phyloP scores from a whole-genome alignment of 1,140 invertebrate genomes.

The Vanessa tameamea region DNA sequence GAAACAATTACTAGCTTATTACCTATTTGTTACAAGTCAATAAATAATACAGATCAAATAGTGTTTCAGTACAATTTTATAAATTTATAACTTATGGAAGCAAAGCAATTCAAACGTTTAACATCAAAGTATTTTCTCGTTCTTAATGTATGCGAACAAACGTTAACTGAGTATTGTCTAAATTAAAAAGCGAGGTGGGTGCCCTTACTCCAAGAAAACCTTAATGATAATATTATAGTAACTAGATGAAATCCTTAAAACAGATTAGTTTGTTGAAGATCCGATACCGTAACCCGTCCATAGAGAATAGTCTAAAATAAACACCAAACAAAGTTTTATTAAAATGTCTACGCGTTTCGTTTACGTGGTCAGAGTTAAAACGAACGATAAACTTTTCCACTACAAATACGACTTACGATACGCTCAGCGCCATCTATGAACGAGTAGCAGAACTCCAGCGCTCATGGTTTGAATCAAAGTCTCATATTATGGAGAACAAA shows the following conservation, averaged over 20 bases:
- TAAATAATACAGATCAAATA: too few species aligned
- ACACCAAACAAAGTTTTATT: slow-evolving; percentile 61
- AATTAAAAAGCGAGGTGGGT: slow-evolving; percentile 1
- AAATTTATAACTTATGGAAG: too few species aligned
- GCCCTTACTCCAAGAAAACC: not conserved
- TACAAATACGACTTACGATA: slow-evolving; percentile 9
- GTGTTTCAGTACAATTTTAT: too few species aligned
- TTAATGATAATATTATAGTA: not conserved
- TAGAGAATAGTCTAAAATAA: slow-evolving; percentile 45
- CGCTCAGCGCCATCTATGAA: slow-evolving; percentile 58
- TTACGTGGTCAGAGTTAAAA: slow-evolving; percentile 52
- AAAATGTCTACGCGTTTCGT: slow-evolving; percentile 52
- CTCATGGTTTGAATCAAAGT: slow-evolving; percentile 44
- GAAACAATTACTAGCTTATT: too few species aligned
- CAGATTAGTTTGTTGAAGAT: not conserved
- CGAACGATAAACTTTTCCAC: slow-evolving; percentile 33
- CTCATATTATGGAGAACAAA: slow-evolving; percentile 4
- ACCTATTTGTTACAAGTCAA: too few species aligned
- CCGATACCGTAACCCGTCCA: not conserved
- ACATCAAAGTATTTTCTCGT: slow-evolving; percentile 4
- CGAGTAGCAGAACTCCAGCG: slow-evolving; percentile 60
- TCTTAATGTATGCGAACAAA: not conserved
- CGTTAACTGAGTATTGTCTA: slow-evolving; percentile 8
- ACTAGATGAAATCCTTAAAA: not conserved
- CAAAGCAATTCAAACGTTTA: not conserved